Conservation (phyloP, 1,140 invertebrate species). For the Halictus rubicundus region DNA sequence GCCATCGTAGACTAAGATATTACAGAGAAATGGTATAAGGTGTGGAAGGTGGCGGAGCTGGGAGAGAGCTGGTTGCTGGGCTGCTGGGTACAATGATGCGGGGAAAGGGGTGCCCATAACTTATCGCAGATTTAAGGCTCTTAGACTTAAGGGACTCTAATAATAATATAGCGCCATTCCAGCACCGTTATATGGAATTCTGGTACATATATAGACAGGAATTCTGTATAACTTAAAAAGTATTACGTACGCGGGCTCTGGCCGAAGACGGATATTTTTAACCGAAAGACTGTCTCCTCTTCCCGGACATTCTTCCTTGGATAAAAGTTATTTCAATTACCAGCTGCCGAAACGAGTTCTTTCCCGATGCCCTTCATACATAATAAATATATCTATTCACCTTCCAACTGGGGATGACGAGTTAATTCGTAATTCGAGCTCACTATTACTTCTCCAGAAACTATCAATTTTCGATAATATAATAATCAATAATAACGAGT, state of each 20-base stretch:
- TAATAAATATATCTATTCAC: too few relatives aligned
- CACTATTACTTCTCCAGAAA: too few relatives aligned
- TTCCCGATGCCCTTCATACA: too few relatives aligned
- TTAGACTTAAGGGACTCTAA: conserved; percentile 82
- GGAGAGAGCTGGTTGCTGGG: conserved; percentile 52
- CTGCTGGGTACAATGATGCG: conserved; percentile 62
- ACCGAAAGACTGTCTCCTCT: background rate
- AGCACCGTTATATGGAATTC: conserved; percentile 74
- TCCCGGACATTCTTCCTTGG: background rate
- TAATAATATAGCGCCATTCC: conserved; percentile 81
- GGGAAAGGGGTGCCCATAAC: conserved; percentile 78
- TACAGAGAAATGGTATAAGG: conserved; percentile 80
- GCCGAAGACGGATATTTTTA: background rate
- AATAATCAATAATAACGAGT: too few relatives aligned
- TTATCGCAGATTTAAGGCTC: conserved; percentile 82
- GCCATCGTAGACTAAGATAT: conserved; percentile 80
- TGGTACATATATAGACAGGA: conserved; percentile 45
- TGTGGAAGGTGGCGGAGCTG: conserved; percentile 59
- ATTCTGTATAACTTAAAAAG: conserved; percentile 28
- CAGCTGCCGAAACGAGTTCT: too few relatives aligned
- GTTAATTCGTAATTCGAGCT: too few relatives aligned
- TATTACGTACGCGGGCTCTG: background rate
- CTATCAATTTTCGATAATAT: too few relatives aligned
- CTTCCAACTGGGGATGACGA: too few relatives aligned
- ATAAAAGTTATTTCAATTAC: background rate